phyloP scores from a whole-genome alignment of 2,888 invertebrate genomes.

The Apamea epomidion region DNA sequence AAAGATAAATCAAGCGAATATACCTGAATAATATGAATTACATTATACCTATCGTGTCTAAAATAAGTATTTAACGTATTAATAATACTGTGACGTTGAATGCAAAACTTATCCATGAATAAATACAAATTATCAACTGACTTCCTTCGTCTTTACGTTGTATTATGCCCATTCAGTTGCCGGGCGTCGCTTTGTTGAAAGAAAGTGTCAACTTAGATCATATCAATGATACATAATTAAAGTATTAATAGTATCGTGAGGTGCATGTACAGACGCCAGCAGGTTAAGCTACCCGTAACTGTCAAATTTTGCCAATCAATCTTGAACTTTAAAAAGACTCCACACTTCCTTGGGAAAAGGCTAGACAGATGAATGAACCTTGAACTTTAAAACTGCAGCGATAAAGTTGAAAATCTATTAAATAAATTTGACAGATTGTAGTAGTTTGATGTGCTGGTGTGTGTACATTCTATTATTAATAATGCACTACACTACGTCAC shows the following conservation, averaged over 20 bases:
- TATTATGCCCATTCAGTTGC: background rate
- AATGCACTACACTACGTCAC: background rate
- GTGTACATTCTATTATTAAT: background rate
- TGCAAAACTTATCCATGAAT: background rate
- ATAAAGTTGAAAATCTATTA: too few relatives aligned
- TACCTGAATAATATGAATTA: background rate
- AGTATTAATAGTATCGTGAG: constrained; percentile 2
- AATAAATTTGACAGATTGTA: too few relatives aligned
- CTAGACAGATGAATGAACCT: too few relatives aligned
- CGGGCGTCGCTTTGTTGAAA: background rate
- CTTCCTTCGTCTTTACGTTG: background rate
- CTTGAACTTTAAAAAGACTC: too few relatives aligned
- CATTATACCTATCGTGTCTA: background rate
- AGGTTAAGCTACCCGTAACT: too few relatives aligned
- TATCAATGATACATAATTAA: background rate
- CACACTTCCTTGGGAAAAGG: too few relatives aligned
- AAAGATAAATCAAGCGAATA: background rate
- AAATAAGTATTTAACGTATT: background rate
- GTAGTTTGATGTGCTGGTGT: too few relatives aligned
- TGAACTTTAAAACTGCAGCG: too few relatives aligned
- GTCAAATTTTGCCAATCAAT: too few relatives aligned
- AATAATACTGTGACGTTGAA: background rate
- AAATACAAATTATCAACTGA: background rate
- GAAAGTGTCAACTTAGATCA: background rate
- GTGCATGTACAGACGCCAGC: background rate